Percentiles rank a stretch among this genome's conserved stretches.
phyloP scores from a whole-genome alignment of 2,113 vertebrate genomes.

The Carlito syrichta region DNA sequence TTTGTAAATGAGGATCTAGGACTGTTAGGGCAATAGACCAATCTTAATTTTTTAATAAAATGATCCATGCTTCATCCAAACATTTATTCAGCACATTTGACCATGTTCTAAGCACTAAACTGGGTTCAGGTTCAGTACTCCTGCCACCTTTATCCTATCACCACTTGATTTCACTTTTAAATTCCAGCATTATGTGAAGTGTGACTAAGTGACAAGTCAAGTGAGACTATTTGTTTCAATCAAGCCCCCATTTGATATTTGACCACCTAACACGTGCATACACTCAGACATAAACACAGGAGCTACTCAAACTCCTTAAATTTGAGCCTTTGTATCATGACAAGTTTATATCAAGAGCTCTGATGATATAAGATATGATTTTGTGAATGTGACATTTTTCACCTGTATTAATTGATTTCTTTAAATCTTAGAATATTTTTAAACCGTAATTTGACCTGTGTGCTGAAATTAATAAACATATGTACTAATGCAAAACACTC shows the following conservation, averaged over 20 bases:
- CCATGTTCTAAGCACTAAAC: not conserved
- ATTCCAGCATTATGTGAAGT: constrained; percentile 61
- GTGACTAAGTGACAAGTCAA: constrained; percentile 71
- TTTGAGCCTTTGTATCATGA: not conserved
- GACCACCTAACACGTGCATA: not conserved
- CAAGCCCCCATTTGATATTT: constrained; percentile 46
- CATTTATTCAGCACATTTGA: constrained; percentile 9
- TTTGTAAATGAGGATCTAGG: constrained; percentile 15
- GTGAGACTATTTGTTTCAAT: constrained; percentile 74
- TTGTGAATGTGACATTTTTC: constrained; percentile 9
- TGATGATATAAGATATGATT: not conserved
- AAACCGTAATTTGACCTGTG: not conserved
- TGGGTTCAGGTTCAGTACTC: not conserved
- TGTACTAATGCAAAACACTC: constrained; percentile 41
- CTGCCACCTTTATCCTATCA: not conserved
- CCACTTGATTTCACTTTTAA: constrained; percentile 51
- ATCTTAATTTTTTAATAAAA: constrained; percentile 7
- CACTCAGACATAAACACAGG: not conserved
- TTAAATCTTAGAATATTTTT: constrained; percentile 23
- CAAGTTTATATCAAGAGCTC: constrained; percentile 17
- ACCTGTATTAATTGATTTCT: not conserved
- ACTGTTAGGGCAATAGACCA: not conserved
- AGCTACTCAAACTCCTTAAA: not conserved
- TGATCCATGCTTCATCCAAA: not conserved
- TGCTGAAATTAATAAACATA: constrained; percentile 35